These are phyloP conservation scores for Drosophila melanosoma DNA, from an alignment of 2,888 invertebrate genomes.

Conservation along the genomic window DNA sequence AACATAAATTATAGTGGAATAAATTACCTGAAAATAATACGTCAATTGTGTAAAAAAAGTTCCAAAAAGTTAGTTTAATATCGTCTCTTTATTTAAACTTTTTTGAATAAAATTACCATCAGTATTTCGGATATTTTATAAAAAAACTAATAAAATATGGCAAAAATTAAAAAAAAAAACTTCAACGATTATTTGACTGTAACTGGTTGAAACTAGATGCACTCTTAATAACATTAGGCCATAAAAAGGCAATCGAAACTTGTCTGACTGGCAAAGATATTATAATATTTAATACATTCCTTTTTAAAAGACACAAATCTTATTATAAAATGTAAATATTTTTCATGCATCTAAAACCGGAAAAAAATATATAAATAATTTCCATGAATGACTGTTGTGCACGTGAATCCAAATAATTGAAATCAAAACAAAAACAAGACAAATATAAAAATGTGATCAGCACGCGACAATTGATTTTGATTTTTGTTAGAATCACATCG, in stretches of 20 bases:
- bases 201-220: conserved; percentile 72
- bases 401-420: conserved; percentile 40
- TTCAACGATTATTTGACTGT: conserved; percentile 65
- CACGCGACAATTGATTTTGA: conserved; percentile 42
- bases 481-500: conserved; percentile 20
- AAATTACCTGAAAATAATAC: neutral
- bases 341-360: neutral
- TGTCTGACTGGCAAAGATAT: conserved; percentile 35
- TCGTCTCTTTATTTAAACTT: conserved; percentile 19
- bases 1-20: neutral
- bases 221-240: conserved; percentile 18
- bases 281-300: conserved; percentile 40
- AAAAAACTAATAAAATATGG: conserved; percentile 35
- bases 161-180: conserved; percentile 53
- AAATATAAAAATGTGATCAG: conserved; percentile 22
- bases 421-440: neutral
- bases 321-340: conserved; percentile 30
- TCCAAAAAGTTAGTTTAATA: neutral
- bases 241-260: conserved; percentile 30
- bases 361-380: neutral
- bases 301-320: conserved; percentile 27
- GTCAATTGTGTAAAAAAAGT: neutral
- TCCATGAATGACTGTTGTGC: conserved; percentile 3
- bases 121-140: conserved; percentile 57
- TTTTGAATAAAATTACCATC: conserved; percentile 37